Evolutionary conservation across 1,140 invertebrate genomes (phyloP), one percentile per base, ranked within the genome.

Genomic region (Cotesia typhae): DNA sequence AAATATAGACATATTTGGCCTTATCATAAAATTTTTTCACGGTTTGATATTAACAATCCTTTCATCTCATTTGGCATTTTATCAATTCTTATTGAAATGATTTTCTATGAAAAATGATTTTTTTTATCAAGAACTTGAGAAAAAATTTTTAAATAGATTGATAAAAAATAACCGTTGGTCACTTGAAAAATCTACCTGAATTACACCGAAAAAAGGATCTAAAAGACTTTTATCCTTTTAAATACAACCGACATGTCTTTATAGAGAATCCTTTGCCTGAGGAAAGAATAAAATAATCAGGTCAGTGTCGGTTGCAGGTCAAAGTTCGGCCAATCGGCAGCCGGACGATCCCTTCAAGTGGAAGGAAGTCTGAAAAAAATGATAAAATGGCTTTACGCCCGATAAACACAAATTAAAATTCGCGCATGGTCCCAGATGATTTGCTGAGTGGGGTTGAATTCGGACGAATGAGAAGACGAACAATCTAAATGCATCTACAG

Each of bases 211-310:
- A 38, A 14, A 41, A 67, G 67, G 55, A 60, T 63, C 10, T 28
- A 35, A 67, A 63, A 63, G 55, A 41, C 52, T 57, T 35, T 55
- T 17, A 60, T 59, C 63, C 64, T 66, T 72, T 52, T 52, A 57
- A 36, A 71, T 69, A 41, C 35, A 38, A 68, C 69, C 41, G 41
- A 47, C 41, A 47, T 47, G 5, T 47, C 28, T 28, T 28, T 28
- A 52, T 0, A 28, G 64, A 64, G 47, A 65, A 61, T 73, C 68
- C 68, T 74, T 76, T 70, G 71, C 67, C 75, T 74, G 69, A 28
- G 41, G 70, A 36, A 70, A 68, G 71, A 71, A 71, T 66, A 67
- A 71, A 73, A 77, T 77, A 77, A 77, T 77, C 75, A 77, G 75
- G 75, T 77, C 75, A 76, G 51, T 74, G 65, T 64, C 67, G n/a